Base-by-base conservation (phyloP, 23 tunicate species). In the Oikopleura dioica region DNA sequence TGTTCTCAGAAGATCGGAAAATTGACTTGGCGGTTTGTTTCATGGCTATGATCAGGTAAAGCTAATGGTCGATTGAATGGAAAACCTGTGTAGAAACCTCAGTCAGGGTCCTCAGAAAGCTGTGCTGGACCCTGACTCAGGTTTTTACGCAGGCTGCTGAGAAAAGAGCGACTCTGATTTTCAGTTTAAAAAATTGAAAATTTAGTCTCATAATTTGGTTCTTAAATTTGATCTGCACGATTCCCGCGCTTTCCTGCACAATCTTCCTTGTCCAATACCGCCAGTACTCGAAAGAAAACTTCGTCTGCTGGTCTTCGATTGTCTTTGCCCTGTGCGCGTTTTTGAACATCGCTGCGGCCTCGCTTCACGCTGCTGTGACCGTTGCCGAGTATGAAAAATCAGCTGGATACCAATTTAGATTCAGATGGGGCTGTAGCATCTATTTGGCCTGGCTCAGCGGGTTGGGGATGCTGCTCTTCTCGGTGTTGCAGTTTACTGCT, bases 371-470 rank as follows among this genome's bases (percentile, higher is more conserved):
- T 28, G 16, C 72, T 2, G 33, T 63, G 2, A 28, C 26, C 33
- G 4, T 63, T 2, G 26, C 26, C 2, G 32, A 63, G 5, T 63
- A 63, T 63, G 30, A 63, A 63, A 31, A 31, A 63, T 12, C 55
- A 9, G 55, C 16, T 44, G 9, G 55, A 21, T 44, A 23, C 5
- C 30, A 63, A 63, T 24, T 31, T 2, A 63, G 26, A 28, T 63
- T 63, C 33, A 23, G 26, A 63, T 63, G 72, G 72, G 72, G 72
- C 16, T 12, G 26, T 12, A 12, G 72, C 26, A 63, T 63, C 33
- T 63, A 63, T 63, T 63, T 63, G 72, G 72, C 72, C 2, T 63
- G 72, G 72, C 16, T 63, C 2, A 12, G 30, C 2, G 72, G 72
- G 30, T 63, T 63, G 2, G 26, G 4, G 29, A 23, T 16, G 32